Percentiles rank a stretch among this genome's conserved stretches.
Evolutionary conservation across 2,888 invertebrate species (phyloP).

Genomic region (Achlya flavicornis): DNA sequence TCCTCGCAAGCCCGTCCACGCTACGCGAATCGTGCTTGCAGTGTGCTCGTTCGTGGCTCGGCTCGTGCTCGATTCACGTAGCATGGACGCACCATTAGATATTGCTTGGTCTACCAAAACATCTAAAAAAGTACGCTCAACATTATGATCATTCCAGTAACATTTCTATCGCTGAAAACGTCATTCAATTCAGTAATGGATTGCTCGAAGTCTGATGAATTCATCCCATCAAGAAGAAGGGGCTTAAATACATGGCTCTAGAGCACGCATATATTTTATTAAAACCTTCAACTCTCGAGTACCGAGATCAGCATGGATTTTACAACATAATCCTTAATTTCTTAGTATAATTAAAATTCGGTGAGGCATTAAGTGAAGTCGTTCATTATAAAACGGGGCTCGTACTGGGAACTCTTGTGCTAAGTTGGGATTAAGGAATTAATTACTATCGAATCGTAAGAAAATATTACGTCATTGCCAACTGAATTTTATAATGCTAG

Average conservation of each 20-base stretch:
- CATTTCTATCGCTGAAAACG: neutral
- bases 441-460: neutral
- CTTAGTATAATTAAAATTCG: neutral
- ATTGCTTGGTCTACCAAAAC: neutral
- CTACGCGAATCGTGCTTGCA: too few relatives aligned
- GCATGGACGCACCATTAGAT: too few relatives aligned
- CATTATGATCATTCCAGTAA: too few relatives aligned
- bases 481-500: too few relatives aligned
- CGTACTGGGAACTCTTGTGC: neutral
- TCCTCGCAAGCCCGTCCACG: too few relatives aligned
- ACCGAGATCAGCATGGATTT: neutral
- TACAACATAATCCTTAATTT: neutral
- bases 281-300: slow-evolving; percentile 15
- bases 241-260: slow-evolving; percentile 33
- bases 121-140: too few relatives aligned
- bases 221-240: slow-evolving; percentile 26
- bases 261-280: slow-evolving; percentile 32
- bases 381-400: neutral
- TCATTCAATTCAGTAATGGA: slow-evolving; percentile 40
- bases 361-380: neutral
- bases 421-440: neutral
- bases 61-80: too few relatives aligned
- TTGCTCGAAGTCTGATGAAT: slow-evolving; percentile 35
- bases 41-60: too few relatives aligned
- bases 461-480: too few relatives aligned